phyloP scores from a whole-genome alignment of 2,113 vertebrate genomes.

The Lipophrys pholis region DNA sequence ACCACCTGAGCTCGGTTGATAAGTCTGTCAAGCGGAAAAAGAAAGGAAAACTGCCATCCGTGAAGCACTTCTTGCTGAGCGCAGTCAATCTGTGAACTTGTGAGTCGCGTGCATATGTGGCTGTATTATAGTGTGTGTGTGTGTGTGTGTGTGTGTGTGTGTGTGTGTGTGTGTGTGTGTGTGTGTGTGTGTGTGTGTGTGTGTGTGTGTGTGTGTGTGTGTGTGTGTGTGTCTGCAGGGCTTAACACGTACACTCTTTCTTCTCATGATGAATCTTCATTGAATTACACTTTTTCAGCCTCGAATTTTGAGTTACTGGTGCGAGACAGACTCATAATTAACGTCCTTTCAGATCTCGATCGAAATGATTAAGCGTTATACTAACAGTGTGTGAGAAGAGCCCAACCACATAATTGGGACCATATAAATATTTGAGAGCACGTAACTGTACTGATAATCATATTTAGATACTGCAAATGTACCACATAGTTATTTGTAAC shows the following conservation, averaged over 20 bases:
- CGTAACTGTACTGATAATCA: too few relatives aligned
- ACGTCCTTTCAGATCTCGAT: too few relatives aligned
- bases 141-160: slow-evolving; percentile 27
- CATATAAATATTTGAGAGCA: too few relatives aligned
- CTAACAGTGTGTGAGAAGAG: too few relatives aligned
- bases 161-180: slow-evolving; percentile 24
- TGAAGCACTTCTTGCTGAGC: slow-evolving; percentile 79
- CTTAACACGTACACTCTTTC: slow-evolving; percentile 34
- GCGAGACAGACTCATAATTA: too few relatives aligned
- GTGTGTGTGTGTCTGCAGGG: background rate
- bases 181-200: background rate
- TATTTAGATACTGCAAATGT: too few relatives aligned
- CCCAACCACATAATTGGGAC: too few relatives aligned
- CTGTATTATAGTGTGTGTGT: slow-evolving; percentile 2
- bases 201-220: too few relatives aligned
- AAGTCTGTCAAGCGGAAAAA: slow-evolving; percentile 81
- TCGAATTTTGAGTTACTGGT: too few relatives aligned
- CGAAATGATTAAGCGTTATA: too few relatives aligned
- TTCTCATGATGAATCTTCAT: slow-evolving; percentile 18
- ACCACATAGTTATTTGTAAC: too few relatives aligned
- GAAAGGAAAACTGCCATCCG: slow-evolving; percentile 79
- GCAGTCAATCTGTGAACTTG: slow-evolving; percentile 72
- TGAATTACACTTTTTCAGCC: too few relatives aligned
- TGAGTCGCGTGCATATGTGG: slow-evolving; percentile 43
- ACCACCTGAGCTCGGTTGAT: slow-evolving; percentile 84